Conservation (phyloP, 2,888 invertebrate genomes). For the Dyspetes luteomarginatus region DNA sequence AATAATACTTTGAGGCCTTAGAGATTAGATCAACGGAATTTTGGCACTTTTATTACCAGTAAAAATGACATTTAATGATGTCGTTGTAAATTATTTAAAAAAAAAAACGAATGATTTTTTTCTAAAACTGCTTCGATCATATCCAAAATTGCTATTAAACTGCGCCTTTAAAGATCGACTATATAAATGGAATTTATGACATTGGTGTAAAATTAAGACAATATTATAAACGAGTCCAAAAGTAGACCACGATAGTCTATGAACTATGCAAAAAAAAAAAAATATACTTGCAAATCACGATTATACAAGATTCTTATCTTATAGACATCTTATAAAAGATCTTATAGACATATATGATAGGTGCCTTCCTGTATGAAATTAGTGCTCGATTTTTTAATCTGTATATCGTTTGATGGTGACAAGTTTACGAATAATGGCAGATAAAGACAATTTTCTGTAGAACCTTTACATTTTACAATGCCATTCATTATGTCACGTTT, state of each 20-base stretch:
- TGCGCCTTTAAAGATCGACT: slow-evolving; percentile 69
- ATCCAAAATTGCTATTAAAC: slow-evolving; percentile 46
- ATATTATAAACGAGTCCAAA: slow-evolving; percentile 72
- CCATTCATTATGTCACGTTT: slow-evolving; percentile 21
- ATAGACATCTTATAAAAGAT: too few relatives aligned
- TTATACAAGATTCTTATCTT: slow-evolving; percentile 72
- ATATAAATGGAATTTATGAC: slow-evolving; percentile 54
- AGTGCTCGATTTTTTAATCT: slow-evolving; percentile 71
- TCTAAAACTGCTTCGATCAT: slow-evolving; percentile 47
- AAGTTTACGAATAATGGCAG: slow-evolving; percentile 39
- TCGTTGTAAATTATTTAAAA: slow-evolving; percentile 10
- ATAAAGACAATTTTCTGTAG: slow-evolving; percentile 32
- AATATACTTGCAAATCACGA: slow-evolving; percentile 39
- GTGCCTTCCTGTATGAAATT: slow-evolving; percentile 79
- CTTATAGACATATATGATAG: slow-evolving; percentile 76
- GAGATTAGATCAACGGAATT: slow-evolving; percentile 52
- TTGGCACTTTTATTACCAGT: slow-evolving; percentile 19
- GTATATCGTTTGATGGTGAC: slow-evolving; percentile 46
- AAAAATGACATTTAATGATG: background rate
- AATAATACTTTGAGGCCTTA: slow-evolving; percentile 64
- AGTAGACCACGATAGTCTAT: slow-evolving; percentile 66
- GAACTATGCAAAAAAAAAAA: slow-evolving; percentile 59
- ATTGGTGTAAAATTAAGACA: slow-evolving; percentile 72
- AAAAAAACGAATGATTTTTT: slow-evolving; percentile 15
- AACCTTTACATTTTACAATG: slow-evolving; percentile 45